phyloP scores from a whole-genome alignment of 2,113 vertebrate genomes.

The Nettapus auritus region DNA sequence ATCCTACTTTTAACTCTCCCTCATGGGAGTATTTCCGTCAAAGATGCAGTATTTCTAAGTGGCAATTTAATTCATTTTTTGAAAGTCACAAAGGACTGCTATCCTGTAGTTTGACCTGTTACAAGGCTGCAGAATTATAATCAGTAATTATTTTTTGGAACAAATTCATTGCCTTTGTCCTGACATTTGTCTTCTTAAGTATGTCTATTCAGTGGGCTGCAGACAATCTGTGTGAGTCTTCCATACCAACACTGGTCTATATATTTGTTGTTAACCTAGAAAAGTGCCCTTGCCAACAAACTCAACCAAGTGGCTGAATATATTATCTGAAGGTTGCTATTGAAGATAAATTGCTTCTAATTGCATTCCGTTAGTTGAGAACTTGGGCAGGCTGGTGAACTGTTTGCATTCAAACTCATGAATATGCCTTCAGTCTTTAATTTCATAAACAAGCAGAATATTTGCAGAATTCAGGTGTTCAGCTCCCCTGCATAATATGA shows the following conservation, averaged over 20 bases:
- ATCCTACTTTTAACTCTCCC: neutral
- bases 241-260: fast-evolving
- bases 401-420: neutral
- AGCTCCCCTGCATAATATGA: fast-evolving
- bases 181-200: fast-evolving
- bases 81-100: neutral
- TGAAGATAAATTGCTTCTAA: neutral
- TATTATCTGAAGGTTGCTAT: neutral
- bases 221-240: neutral
- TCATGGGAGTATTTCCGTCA: neutral
- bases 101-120: neutral
- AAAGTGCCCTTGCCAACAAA: neutral
- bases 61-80: neutral
- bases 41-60: neutral
- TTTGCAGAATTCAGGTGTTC: neutral
- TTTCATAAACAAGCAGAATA: fast-evolving
- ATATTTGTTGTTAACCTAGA: neutral
- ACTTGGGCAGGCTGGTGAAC: too few relatives aligned
- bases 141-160: neutral
- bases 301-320: neutral
- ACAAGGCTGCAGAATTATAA: neutral
- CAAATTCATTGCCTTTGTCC: fast-evolving
- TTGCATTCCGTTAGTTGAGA: neutral
- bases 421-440: neutral
- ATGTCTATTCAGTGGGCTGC: too few relatives aligned